Evolutionary conservation across 2,888 invertebrate species (phyloP).

Genomic region (Sinelater perroti): DNA sequence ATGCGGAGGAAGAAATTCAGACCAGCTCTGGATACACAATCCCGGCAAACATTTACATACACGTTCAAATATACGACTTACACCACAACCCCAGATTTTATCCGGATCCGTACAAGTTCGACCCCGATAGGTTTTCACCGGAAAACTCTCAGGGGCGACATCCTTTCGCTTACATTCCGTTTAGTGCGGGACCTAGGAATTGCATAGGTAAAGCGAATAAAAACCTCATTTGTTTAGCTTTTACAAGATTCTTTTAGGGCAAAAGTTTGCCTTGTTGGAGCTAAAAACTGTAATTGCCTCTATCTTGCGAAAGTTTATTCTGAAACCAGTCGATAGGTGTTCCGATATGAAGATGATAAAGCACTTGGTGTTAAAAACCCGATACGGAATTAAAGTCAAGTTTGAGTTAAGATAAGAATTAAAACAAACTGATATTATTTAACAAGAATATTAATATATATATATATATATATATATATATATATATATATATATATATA

Average conservation of each 20-base stretch:
- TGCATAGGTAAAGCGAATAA: slow-evolving; percentile 66
- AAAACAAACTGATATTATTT: no score
- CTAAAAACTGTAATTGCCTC: slow-evolving; percentile 68
- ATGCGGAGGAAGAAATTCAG: slow-evolving; percentile 45
- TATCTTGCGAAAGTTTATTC: slow-evolving; percentile 63
- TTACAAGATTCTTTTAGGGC: slow-evolving; percentile 64
- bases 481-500: no score
- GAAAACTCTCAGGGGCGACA: slow-evolving; percentile 66
- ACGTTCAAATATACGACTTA: slow-evolving; percentile 69
- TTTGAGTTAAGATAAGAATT: no score
- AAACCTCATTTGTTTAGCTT: no score
- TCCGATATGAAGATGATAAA: slow-evolving; percentile 60
- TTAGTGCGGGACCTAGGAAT: slow-evolving; percentile 74
- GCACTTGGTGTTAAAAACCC: slow-evolving; percentile 63
- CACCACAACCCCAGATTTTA: slow-evolving; percentile 73
- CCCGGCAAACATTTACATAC: slow-evolving; percentile 63
- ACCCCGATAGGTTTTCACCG: slow-evolving; percentile 75
- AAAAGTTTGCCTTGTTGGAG: slow-evolving; percentile 73
- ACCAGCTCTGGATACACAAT: slow-evolving; percentile 54
- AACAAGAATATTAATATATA: no score
- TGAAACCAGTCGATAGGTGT: slow-evolving; percentile 62
- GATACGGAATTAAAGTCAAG: slow-evolving; percentile 58
- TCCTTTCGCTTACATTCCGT: slow-evolving; percentile 72
- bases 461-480: no score
- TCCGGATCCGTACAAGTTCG: slow-evolving; percentile 71